These are phyloP conservation scores for Drosophila quinaria DNA, from an alignment of 2,888 invertebrate species.

Conservation along the genomic window DNA sequence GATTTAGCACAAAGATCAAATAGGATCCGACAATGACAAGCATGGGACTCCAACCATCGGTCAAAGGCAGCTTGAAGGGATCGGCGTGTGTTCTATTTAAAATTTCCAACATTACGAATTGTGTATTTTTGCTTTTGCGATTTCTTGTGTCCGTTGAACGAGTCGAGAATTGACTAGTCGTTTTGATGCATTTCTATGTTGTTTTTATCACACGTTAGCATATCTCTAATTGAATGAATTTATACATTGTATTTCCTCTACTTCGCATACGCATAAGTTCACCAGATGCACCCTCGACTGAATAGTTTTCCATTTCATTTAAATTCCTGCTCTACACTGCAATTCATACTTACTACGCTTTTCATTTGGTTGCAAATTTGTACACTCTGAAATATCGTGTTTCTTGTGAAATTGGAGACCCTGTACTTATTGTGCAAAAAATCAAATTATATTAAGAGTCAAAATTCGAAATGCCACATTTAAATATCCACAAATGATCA, in stretches of 20 bases:
- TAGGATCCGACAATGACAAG: constrained; percentile 88
- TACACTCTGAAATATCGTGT: too few relatives aligned
- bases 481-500: not conserved
- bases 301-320: not conserved
- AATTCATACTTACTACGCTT: too few relatives aligned
- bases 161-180: constrained; percentile 12
- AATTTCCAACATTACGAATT: constrained; percentile 39
- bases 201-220: not conserved
- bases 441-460: too few relatives aligned
- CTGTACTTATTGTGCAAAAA: too few relatives aligned
- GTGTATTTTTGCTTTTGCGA: not conserved
- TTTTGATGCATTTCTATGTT: not conserved
- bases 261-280: not conserved
- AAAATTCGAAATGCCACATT: not conserved
- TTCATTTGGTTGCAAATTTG: too few relatives aligned
- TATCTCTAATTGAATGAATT: not conserved
- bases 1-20: constrained; percentile 90
- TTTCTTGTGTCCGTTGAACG: not conserved
- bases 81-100: constrained; percentile 42
- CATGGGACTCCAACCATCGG: constrained; percentile 90
- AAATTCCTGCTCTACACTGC: not conserved
- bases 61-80: constrained; percentile 86
- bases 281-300: not conserved
- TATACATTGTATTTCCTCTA: not conserved
- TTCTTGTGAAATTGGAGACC: too few relatives aligned